A percentile compares a stretch with the other conserved stretches of the same genome.
Evolutionary conservation across 2,888 invertebrate genomes (phyloP).

Genomic region (Drosophila pseudotakahashii): DNA sequence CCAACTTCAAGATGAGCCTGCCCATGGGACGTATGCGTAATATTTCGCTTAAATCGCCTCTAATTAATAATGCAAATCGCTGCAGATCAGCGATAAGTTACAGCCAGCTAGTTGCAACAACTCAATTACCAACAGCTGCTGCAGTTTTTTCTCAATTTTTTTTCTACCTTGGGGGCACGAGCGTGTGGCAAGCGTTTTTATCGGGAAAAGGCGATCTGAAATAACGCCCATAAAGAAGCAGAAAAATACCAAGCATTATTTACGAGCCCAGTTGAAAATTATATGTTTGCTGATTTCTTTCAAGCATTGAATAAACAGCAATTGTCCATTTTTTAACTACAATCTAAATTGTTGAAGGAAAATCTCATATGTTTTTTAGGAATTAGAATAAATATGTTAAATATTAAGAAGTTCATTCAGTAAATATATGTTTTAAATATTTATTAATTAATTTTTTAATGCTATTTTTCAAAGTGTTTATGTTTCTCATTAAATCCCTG

Average conservation of each 20-base stretch:
- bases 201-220: slow-evolving; percentile 60
- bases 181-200: slow-evolving; percentile 60
- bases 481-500: not conserved
- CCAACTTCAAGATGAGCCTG: slow-evolving; percentile 26
- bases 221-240: slow-evolving; percentile 15
- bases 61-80: slow-evolving; percentile 70
- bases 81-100: slow-evolving; percentile 54
- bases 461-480: too few relatives aligned
- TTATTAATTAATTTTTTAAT: too few relatives aligned
- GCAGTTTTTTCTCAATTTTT: not conserved
- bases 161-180: slow-evolving; percentile 51
- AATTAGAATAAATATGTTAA: too few relatives aligned
- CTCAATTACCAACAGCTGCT: slow-evolving; percentile 45
- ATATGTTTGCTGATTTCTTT: slow-evolving; percentile 7
- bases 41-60: slow-evolving; percentile 42
- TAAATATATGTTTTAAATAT: too few relatives aligned
- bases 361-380: too few relatives aligned
- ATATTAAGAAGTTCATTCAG: too few relatives aligned
- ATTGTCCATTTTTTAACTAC: not conserved
- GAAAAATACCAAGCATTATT: slow-evolving; percentile 27
- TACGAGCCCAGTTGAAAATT: slow-evolving; percentile 17
- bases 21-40: slow-evolving; percentile 45
- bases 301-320: slow-evolving; percentile 1
- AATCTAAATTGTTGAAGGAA: not conserved
- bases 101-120: slow-evolving; percentile 44